Conservation (phyloP, 1,140 invertebrate species). For the Aethina tumida region DNA sequence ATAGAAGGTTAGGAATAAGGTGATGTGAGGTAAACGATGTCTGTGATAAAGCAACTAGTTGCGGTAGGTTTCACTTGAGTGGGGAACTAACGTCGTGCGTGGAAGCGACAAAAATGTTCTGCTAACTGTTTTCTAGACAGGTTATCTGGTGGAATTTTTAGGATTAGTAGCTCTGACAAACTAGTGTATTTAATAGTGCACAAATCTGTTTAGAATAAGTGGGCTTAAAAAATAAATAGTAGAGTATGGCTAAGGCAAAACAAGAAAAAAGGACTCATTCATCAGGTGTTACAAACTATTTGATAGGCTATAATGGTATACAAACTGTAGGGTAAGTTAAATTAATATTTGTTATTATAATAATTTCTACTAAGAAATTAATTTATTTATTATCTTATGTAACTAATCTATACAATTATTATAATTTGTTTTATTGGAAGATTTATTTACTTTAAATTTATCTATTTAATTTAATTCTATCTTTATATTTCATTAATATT, state of each 20-base stretch:
- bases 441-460: no score
- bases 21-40: neutral
- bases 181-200: neutral
- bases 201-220: neutral
- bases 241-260: constrained; percentile 14
- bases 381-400: no score
- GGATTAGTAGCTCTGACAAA: neutral
- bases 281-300: constrained; percentile 12
- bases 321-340: constrained; percentile 24
- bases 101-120: neutral
- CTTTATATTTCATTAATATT: no score
- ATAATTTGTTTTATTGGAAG: no score
- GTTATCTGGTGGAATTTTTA: neutral
- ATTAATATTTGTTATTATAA: neutral
- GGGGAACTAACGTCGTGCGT: neutral
- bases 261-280: constrained; percentile 13
- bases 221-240: no score
- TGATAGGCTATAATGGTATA: constrained; percentile 20
- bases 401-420: no score
- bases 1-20: neutral
- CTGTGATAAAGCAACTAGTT: no score
- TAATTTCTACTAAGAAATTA: neutral
- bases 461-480: no score
- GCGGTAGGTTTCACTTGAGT: neutral
- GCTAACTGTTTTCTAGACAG: neutral